These are phyloP conservation scores for Pseudochaenichthys georgianus DNA, from an alignment of 2,797 vertebrate species.

Conservation along the genomic window DNA sequence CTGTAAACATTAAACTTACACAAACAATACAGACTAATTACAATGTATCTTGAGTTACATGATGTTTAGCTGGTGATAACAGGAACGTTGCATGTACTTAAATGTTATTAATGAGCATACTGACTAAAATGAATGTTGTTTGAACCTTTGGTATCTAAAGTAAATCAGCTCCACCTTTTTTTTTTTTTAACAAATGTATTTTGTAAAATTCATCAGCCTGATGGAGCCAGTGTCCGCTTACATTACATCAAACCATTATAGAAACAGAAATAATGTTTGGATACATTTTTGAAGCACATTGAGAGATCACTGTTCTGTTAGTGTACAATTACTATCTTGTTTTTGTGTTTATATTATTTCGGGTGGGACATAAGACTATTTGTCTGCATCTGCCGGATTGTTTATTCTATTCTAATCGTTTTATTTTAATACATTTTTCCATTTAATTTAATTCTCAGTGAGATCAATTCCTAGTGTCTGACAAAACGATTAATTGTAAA, in stretches of 20 bases:
- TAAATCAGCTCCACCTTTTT: conserved; percentile 40
- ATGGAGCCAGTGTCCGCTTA: conserved; percentile 54
- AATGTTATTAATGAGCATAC: conserved; percentile 79
- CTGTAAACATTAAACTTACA: conserved; percentile 77
- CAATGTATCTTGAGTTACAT: conserved; percentile 82
- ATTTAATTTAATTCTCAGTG: neutral
- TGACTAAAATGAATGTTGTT: conserved; percentile 76
- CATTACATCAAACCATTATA: conserved; percentile 14
- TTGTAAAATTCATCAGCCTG: conserved; percentile 36
- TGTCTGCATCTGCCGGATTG: too few species aligned
- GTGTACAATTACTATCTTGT: too few species aligned
- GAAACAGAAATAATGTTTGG: conserved; percentile 8
- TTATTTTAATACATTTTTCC: too few species aligned
- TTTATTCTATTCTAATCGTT: too few species aligned
- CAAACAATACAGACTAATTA: conserved; percentile 82
- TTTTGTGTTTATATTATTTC: too few species aligned
- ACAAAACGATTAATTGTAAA: conserved; percentile 7
- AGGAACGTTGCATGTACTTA: conserved; percentile 82
- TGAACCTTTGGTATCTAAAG: conserved; percentile 59
- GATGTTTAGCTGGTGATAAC: conserved; percentile 79
- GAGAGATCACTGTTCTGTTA: too few species aligned
- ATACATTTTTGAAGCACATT: neutral
- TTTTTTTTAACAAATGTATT: conserved; percentile 23
- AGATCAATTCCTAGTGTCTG: neutral
- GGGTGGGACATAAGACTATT: too few species aligned